Base-by-base conservation (phyloP, 2,888 invertebrate species). In the Diarsia rubi region DNA sequence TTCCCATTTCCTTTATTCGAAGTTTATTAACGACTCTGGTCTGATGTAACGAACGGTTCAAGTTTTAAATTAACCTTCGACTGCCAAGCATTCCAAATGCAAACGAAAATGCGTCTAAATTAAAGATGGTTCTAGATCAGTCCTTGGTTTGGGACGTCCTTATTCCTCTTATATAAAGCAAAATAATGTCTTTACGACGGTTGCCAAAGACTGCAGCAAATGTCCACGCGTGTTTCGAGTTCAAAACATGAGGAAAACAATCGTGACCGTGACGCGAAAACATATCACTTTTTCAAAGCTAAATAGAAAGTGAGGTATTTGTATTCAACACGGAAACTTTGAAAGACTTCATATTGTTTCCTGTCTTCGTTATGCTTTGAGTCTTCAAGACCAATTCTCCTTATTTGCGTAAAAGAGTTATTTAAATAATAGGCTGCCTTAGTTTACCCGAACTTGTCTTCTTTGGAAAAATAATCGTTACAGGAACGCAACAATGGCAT, bases 251-350 rank as follows among this genome's bases (percentile, higher is more conserved):
- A 88, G 86, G 86, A 88, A 88, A 87, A 85, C 83, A 83, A 68
- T 79, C 86, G 86, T 87, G 88, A 90, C 90, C 88, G 87, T 89
- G 87, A 87, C 89, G 88, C 78, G 89, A 88, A 91, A 90, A 90
- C 86, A 83, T 84, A 84, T 78, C 82, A 80, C 88, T 86, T 86
- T 87, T 87, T 82, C 79, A 78, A 88, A 86, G 71, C 82, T 81
- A 81, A 88, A 82, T 88, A 89, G 89, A 89, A 89, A 89, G 90
- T 86, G 70, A 69, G 71, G 78, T 77, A 81, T 85, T 75, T 78
- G 81, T 81, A 86, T 88, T 82, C 82, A 77, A 82, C 67, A 77
- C 62, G 64, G 79, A 83, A 84, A 82, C 76, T 80, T 84, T 63
- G 54, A 76, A 80, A 80, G 74, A 79, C 81, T 86, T 77, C 75